Evolutionary conservation across 2,888 invertebrate genomes (phyloP).

Genomic region (Oscheius sp.): DNA sequence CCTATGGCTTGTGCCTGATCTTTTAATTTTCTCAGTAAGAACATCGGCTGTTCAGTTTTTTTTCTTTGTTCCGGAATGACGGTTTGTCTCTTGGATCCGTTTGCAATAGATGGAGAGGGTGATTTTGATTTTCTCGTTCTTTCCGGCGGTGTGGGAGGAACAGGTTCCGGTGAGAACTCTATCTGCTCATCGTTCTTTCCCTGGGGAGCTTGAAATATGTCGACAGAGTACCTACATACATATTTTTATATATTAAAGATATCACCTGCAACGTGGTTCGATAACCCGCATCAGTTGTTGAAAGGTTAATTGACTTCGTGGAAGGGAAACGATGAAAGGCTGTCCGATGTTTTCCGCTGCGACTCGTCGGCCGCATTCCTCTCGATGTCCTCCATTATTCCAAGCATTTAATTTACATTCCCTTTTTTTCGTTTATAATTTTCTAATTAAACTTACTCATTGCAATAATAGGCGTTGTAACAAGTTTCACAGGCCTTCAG

Average conservation of each 20-base stretch:
- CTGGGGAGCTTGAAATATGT: constrained; percentile 25
- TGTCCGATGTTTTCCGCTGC: constrained; percentile 70
- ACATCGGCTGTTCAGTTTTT: constrained; percentile 36
- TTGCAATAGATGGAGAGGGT: background rate
- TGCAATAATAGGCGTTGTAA: constrained; percentile 73
- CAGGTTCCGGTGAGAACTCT: background rate
- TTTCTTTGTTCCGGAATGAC: constrained; percentile 41
- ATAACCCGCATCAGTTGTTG: constrained; percentile 63
- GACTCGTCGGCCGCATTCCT: constrained; percentile 44
- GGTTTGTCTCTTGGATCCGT: constrained; percentile 32
- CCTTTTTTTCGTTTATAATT: constrained; percentile 55
- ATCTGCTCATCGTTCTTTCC: background rate
- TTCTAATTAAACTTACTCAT: constrained; percentile 69
- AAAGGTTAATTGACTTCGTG: constrained; percentile 72
- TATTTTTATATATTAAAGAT: background rate
- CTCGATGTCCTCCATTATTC: constrained; percentile 63
- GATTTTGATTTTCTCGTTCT: background rate
- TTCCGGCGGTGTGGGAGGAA: constrained; percentile 21
- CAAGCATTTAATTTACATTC: constrained; percentile 73
- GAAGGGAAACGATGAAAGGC: constrained; percentile 73
- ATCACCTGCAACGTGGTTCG: constrained; percentile 37
- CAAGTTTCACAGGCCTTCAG: constrained; percentile 72
- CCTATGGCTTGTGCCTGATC: constrained; percentile 17
- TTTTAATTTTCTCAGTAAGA: constrained; percentile 38
- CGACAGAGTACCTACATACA: constrained; percentile 14